Evolutionary conservation across 2,797 vertebrate genomes (phyloP).

Genomic region (Catharus ustulatus): DNA sequence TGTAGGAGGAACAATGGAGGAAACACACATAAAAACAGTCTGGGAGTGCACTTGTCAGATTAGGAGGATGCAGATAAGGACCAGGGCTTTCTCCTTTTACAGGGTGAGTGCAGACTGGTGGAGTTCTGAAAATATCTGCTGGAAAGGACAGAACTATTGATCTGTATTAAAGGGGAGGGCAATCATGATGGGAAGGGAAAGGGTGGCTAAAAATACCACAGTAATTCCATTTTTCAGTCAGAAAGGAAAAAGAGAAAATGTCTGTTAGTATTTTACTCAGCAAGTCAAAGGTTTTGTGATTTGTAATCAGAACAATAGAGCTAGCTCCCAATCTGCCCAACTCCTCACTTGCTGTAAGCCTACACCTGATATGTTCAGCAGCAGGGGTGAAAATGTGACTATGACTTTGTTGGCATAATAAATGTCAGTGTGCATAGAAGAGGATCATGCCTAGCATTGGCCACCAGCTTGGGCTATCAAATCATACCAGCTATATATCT

Average conservation of each 20-base stretch:
- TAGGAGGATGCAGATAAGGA: background rate
- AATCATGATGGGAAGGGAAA: background rate
- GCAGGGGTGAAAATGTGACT: background rate
- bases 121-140: background rate
- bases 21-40: background rate
- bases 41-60: background rate
- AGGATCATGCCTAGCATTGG: background rate
- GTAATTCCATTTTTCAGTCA: background rate
- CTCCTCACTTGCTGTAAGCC: background rate
- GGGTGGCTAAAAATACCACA: constrained; percentile 10
- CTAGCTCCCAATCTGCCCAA: background rate
- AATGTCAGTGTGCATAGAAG: background rate
- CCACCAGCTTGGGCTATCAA: background rate
- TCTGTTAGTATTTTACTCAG: background rate
- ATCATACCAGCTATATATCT: background rate
- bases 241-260: background rate
- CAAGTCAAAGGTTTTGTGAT: constrained; percentile 14
- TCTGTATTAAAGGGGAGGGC: background rate
- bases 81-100: background rate
- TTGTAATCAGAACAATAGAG: constrained; percentile 21
- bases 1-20: background rate
- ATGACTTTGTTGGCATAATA: background rate
- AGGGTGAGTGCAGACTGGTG: background rate
- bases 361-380: background rate
- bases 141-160: constrained; percentile 46